Evolutionary conservation across 1,140 invertebrate genomes (phyloP), one percentile per base, ranked within the genome.

Genomic region (Lepidurus apus): DNA sequence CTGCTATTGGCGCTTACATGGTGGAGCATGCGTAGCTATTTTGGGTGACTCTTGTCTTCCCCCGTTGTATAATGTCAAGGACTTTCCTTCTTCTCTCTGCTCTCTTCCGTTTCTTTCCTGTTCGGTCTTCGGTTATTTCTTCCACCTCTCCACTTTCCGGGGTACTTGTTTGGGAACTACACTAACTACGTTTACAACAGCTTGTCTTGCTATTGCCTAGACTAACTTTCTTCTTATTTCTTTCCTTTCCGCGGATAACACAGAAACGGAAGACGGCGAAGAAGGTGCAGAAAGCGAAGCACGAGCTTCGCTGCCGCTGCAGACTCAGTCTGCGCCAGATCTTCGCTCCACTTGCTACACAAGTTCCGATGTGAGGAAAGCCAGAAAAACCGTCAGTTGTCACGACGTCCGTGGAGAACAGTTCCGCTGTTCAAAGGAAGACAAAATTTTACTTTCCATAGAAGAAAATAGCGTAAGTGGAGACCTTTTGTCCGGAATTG

Each of bases 401-500:
- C 53, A 65, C 17, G 53, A 65, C n/a, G 13, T 65, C 21, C 53
- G 17, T 5, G 53, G 53, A n/a, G 13, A 13, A 7, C 21, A 65
- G 17, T 65, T 65, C 17, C 17, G 21, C 53, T 34, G 34, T 34
- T 34, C 34, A 34, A 65, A 65, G 53, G 53, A 65, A 65, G 21
- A 65, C 13, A 65, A 21, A 17, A 21, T 65, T 7, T 21, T 65
- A 65, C 53, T n/a, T 13, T 65, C 53, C 53, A 65, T 65, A 7
- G 53, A 65, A 65, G 53, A 65, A 21, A 21, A 65, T 17, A 65
- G 53, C 21, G 53, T 65, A 21, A 65, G 53, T 26, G 73, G 45
- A 43, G 79, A 80, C 44, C 21, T 80, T 11, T 43, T 80, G n/a
- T 80, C 79, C 44, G 79, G 79, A n/a, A 80, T 80, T 42, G 79